Evolutionary conservation across 2,113 vertebrate genomes (phyloP), one percentile per base, ranked within the genome.

Genomic region (Pelodiscus sinensis): DNA sequence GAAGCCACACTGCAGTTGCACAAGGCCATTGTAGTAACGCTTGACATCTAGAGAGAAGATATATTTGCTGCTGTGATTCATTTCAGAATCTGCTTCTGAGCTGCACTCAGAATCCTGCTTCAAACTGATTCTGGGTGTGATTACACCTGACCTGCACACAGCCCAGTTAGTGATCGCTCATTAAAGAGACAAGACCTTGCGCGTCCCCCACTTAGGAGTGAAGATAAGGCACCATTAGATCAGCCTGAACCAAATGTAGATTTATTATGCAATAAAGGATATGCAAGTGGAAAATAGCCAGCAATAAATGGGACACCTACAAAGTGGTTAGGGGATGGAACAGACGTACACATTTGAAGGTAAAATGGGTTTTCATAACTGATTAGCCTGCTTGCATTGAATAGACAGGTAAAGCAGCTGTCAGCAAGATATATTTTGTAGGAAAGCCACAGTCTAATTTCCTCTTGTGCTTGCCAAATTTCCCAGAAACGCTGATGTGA

Each of bases 381-480:
- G 2, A 90, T 8, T 2, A 91, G 54, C 9, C 0, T 71, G 85
- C 87, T 96, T 94, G 57, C 91, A 93, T 95, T 94, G 94, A 90
- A 93, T 95, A 95, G 85, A 90, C 86, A 89, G 91, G 85, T 96
- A 92, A 89, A 96, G 89, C 91, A 3, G 0, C 80, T 96, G 91
- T 84, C 87, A 93, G 13, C 27, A 87, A 96, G 95, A 87, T 91
- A 57, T 24, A 50, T 88, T 95, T 87, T 96, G 94, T 95, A 96
- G 84, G 44, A 84, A 82, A 92, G 95, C 93, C 93, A 96, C 57
- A 90, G 93, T 87, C 94, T 95, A 93, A 94, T 93, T 88, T 92
- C 35, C 78, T 92, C 84, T 95, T 93, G 55, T 10, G 73, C 81
- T 88, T 91, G 96, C 94, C 95, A 96, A 54, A 93, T 90, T 90